These are phyloP conservation scores for Tautogolabrus adspersus DNA, from an alignment of 2,113 vertebrate species.

Conservation along the genomic window DNA sequence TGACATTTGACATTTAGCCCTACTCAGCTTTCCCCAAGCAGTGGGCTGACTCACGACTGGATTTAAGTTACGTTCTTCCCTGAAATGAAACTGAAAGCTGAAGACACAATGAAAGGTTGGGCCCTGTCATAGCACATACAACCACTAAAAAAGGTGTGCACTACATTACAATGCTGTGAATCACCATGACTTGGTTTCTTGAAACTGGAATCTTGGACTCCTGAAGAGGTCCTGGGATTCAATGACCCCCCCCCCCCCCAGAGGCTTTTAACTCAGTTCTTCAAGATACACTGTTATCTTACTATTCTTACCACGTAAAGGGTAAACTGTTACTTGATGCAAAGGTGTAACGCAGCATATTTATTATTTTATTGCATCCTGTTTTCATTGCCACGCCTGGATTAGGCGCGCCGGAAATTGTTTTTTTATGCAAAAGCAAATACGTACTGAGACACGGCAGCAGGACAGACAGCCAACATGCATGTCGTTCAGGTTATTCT, in stretches of 20 bases:
- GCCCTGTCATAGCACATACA: neutral
- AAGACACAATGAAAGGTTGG: neutral
- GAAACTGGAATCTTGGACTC: neutral
- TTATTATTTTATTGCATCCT: neutral
- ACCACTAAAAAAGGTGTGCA: neutral
- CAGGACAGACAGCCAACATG: no score
- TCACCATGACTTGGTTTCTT: neutral
- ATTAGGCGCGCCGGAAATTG: neutral
- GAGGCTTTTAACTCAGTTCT: neutral
- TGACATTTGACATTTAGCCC: constrained; percentile 60
- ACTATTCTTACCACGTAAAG: neutral
- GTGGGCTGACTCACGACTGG: neutral
- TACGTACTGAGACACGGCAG: neutral
- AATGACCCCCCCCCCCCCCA: neutral
- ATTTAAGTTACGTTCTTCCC: neutral
- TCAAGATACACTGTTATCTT: neutral
- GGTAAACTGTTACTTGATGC: neutral
- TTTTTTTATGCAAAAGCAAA: neutral
- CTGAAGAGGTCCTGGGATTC: neutral
- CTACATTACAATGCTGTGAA: neutral
- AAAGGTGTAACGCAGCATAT: neutral
- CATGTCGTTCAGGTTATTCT: neutral
- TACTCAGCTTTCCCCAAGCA: neutral
- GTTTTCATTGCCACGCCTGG: neutral
- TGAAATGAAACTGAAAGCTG: constrained; percentile 37